phyloP scores from a whole-genome alignment of 2,888 invertebrate species.

The Kuschelorhynchus macadamiae region DNA sequence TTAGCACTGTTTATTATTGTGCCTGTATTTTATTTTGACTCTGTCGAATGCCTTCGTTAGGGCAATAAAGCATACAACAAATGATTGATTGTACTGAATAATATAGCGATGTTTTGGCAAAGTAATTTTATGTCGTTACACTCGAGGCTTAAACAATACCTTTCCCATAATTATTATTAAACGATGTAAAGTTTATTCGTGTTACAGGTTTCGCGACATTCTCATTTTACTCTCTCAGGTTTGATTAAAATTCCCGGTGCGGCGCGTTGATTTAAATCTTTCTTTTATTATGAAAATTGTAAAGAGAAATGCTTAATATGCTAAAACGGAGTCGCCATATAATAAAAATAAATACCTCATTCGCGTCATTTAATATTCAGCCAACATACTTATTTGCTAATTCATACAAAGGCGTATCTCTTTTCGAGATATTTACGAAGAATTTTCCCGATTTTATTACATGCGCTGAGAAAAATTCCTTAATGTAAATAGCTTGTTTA shows the following conservation, averaged over 20 bases:
- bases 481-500: too few species aligned
- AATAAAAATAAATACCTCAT: conserved; percentile 43
- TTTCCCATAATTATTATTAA: not conserved
- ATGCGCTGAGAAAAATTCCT: too few species aligned
- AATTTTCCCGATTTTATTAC: too few species aligned
- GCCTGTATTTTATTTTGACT: too few species aligned
- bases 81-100: too few species aligned
- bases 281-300: conserved; percentile 49
- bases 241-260: conserved; percentile 35
- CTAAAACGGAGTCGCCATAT: conserved; percentile 24
- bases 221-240: conserved; percentile 40
- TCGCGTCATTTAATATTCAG: conserved; percentile 34
- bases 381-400: conserved; percentile 14
- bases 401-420: conserved; percentile 30
- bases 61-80: too few species aligned
- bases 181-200: conserved; percentile 14
- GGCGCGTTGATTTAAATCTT: conserved; percentile 40
- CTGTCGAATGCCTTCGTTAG: too few species aligned
- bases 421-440: too few species aligned
- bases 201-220: conserved; percentile 23
- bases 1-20: too few species aligned
- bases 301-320: conserved; percentile 43
- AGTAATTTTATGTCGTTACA: too few species aligned
- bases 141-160: not conserved
- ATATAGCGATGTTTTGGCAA: too few species aligned